A percentile compares a stretch with the other conserved stretches of the same genome.
phyloP scores from a whole-genome alignment of 2,888 invertebrate species.

The Quadroppia sp. region DNA sequence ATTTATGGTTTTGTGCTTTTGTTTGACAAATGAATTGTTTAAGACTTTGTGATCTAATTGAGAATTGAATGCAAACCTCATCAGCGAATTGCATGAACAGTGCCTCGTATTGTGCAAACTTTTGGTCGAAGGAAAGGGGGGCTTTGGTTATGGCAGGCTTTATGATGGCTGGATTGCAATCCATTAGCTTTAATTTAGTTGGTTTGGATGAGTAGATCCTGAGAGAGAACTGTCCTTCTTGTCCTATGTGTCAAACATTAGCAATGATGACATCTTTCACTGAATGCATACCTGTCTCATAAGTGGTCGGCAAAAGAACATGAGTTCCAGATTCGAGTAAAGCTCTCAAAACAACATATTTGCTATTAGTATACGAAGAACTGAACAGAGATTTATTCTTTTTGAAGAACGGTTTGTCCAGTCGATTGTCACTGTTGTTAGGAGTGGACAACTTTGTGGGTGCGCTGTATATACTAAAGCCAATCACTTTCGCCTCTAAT shows the following conservation, averaged over 20 bases:
- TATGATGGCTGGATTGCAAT: conserved; percentile 63
- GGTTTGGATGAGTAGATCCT: conserved; percentile 73
- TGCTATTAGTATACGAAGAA: conserved; percentile 84
- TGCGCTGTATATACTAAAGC: conserved; percentile 77
- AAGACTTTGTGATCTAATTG: background rate
- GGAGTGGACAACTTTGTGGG: conserved; percentile 51
- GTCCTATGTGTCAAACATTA: conserved; percentile 56
- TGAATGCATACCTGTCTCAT: conserved; percentile 62
- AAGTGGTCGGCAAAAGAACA: conserved; percentile 81
- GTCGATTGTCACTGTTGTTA: conserved; percentile 27
- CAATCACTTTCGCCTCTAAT: conserved; percentile 87
- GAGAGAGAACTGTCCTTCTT: conserved; percentile 81
- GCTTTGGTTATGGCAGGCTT: conserved; percentile 73
- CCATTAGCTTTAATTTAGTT: conserved; percentile 66
- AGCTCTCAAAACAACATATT: conserved; percentile 72
- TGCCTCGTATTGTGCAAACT: conserved; percentile 79
- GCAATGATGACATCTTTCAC: background rate
- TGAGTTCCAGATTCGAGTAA: conserved; percentile 75
- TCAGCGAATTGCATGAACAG: conserved; percentile 84
- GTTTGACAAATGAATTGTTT: conserved; percentile 8
- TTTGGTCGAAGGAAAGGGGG: conserved; percentile 62
- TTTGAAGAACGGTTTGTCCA: conserved; percentile 74
- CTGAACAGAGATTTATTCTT: conserved; percentile 79
- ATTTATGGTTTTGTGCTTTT: conserved; percentile 71
- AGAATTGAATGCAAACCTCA: conserved; percentile 56